A percentile compares a stretch with the other conserved stretches of the same genome.
Evolutionary conservation across 2,113 vertebrate species (phyloP).

Genomic region (Ibidorhyncha struthersii): DNA sequence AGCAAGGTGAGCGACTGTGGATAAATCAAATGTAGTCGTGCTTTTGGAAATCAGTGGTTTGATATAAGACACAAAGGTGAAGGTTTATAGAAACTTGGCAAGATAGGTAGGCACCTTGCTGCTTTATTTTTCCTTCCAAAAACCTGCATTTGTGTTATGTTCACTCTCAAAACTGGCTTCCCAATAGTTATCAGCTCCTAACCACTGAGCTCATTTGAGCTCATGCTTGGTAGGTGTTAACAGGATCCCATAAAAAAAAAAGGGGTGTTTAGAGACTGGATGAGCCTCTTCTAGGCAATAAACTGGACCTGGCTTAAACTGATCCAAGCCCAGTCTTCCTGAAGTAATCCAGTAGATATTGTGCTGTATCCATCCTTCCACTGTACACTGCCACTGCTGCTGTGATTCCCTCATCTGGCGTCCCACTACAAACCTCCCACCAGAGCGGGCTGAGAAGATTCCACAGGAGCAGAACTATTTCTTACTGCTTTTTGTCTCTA

Average conservation of each 20-base stretch:
- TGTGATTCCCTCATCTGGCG: neutral
- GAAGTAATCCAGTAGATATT: neutral
- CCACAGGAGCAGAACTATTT: neutral
- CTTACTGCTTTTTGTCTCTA: neutral
- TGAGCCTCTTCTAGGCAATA: neutral
- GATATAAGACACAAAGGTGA: neutral
- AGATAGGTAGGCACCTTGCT: neutral
- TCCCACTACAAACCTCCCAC: neutral
- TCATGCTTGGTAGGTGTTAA: neutral
- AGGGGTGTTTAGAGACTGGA: neutral
- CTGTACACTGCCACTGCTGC: neutral
- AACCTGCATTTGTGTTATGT: neutral
- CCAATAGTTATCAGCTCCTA: neutral
- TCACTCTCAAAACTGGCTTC: neutral
- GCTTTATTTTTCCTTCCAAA: neutral
- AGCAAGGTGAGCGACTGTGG: neutral
- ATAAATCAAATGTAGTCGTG: neutral
- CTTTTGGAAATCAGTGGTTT: neutral
- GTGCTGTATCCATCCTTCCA: neutral
- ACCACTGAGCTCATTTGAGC: neutral
- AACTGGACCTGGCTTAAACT: neutral
- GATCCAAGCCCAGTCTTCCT: neutral
- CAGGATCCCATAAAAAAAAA: neutral
- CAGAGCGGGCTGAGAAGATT: neutral
- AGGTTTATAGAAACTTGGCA: neutral